Evolutionary conservation across 2,113 vertebrate genomes (phyloP), one percentile per base, ranked within the genome.

Genomic region (Tretioscincus oriximinensis): DNA sequence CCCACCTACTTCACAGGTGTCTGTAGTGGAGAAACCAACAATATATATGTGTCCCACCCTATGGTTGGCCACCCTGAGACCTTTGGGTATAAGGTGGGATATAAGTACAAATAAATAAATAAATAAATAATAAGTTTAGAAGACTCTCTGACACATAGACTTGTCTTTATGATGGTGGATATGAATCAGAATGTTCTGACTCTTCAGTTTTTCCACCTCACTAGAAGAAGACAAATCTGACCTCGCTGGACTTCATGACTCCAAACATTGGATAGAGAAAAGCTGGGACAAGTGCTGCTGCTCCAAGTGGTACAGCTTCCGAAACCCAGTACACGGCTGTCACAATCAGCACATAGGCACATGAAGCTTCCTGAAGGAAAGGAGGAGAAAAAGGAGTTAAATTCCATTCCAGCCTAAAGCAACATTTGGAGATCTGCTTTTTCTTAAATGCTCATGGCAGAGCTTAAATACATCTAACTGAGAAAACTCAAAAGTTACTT

Each of bases 181-280:
- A 51, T 51, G 49, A 51, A 14, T 51, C 49, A 51, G 49, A 51
- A 51, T 14, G 12, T 51, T 51, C 49, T 9, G 49, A 51, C 1
- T 9, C 49, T 51, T 51, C 49, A 51, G 49, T 51, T 51, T 51
- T 51, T 51, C 9, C 12, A 51, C 12, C 12, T 51, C 54, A 12
- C 54, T 58, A 45, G 82, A 77, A 12, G 2, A 2, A 1, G 5
- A 12, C 7, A 51, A 5, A 2, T 83, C 95, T 96, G 85, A 99
- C 98, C 97, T 99, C 97, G 8, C 96, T 99, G 88, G 98, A 98
- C 83, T 98, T 98, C 45, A 99, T 97, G 20, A 99, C 97, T 82
- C 98, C 98, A 41, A 99, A 99, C 82, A 99, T 95, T 0, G 98
- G 98, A 75, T 98, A 99, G 5, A 99, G 96, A 92, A 99, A 99